Conservation (phyloP, 2,797 vertebrate genomes). For the Pseudomugil gertrudae region DNA sequence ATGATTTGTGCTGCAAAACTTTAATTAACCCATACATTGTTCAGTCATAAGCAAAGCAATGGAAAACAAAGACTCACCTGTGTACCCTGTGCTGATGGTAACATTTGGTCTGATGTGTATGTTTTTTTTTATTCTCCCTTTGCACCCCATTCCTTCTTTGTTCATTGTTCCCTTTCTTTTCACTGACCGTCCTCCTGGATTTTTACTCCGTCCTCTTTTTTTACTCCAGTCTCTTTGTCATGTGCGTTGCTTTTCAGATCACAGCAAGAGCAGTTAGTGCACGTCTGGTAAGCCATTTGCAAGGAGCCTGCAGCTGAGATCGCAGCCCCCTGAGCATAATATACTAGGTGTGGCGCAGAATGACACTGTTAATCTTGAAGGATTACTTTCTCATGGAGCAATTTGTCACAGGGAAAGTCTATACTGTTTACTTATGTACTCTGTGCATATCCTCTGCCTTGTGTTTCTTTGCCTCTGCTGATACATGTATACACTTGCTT, state of each 20-base stretch:
- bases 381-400: slow-evolving; percentile 74
- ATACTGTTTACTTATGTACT: slow-evolving; percentile 59
- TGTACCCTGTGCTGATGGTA: slow-evolving; percentile 25
- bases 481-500: slow-evolving; percentile 46
- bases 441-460: slow-evolving; percentile 42
- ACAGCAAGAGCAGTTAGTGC: slow-evolving; percentile 54
- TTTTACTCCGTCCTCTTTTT: slow-evolving; percentile 34
- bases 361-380: slow-evolving; percentile 77
- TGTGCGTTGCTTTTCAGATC: slow-evolving; percentile 36
- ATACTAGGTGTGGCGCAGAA: slow-evolving; percentile 68
- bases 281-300: slow-evolving; percentile 61
- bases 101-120: slow-evolving; percentile 21
- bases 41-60: slow-evolving; percentile 38
- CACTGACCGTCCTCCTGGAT: slow-evolving; percentile 30
- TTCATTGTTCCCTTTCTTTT: slow-evolving; percentile 14
- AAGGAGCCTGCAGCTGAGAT: slow-evolving; percentile 54
- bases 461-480: slow-evolving; percentile 27
- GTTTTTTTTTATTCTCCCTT: slow-evolving; percentile 20
- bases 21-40: slow-evolving; percentile 43
- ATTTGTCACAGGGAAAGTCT: slow-evolving; percentile 69
- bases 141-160: slow-evolving; percentile 12
- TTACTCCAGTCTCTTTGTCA: slow-evolving; percentile 23
- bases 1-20: slow-evolving; percentile 49
- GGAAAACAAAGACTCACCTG: slow-evolving; percentile 53
- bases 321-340: slow-evolving; percentile 61